Conservation (phyloP, 30 jellyfish, hydroid and myxozoan species). For the Catostylus mosaicus region DNA sequence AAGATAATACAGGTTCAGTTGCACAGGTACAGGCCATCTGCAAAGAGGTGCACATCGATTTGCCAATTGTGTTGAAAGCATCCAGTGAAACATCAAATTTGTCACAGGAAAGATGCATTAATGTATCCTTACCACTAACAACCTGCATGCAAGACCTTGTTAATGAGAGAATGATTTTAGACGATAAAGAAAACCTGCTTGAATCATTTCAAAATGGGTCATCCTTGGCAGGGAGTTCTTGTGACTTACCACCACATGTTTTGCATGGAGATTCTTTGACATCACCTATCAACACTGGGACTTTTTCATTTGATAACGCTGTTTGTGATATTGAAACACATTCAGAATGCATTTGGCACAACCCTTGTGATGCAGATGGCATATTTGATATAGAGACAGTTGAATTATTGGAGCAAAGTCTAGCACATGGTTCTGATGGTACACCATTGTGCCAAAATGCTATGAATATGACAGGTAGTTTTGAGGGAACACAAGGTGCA, state of each 20-base stretch:
- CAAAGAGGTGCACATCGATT: neutral
- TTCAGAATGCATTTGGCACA: neutral
- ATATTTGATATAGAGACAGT: neutral
- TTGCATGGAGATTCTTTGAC: neutral
- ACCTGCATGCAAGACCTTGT: neutral
- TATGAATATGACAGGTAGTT: neutral
- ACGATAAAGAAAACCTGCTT: constrained; percentile 29
- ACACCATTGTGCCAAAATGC: neutral
- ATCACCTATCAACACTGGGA: neutral
- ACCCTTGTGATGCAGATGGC: neutral
- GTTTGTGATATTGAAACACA: neutral
- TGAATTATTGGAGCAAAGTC: neutral
- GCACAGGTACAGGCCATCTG: neutral
- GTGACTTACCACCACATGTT: neutral
- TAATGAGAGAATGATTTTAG: neutral
- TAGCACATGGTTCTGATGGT: neutral
- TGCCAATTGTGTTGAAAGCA: neutral
- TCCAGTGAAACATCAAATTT: neutral
- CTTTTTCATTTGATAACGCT: neutral
- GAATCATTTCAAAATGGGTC: neutral
- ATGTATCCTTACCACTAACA: neutral
- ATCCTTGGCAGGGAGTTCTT: neutral
- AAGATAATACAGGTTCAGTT: neutral
- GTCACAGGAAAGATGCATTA: neutral
- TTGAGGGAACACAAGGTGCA: neutral